Evolutionary conservation across 2,113 vertebrate genomes (phyloP).

Genomic region (Suricata suricatta): DNA sequence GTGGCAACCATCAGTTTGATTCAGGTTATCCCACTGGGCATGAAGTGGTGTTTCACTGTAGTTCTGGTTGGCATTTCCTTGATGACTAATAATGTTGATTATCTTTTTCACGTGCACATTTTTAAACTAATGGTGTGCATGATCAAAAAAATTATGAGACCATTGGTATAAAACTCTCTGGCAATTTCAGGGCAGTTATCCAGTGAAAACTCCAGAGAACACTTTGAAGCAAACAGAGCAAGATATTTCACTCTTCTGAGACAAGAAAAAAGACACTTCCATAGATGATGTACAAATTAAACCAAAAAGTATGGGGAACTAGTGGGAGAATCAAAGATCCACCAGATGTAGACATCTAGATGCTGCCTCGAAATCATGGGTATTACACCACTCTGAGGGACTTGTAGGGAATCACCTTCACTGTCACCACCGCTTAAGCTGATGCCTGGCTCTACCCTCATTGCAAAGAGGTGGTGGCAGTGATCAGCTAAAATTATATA

Average conservation of each 20-base stretch:
- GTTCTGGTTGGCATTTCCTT: neutral
- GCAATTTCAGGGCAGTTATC: neutral
- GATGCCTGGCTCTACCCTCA: neutral
- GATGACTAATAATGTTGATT: neutral
- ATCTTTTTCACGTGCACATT: neutral
- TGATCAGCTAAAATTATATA: neutral
- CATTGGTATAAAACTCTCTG: neutral
- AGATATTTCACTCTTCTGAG: neutral
- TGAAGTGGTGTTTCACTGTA: neutral
- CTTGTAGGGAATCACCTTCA: neutral
- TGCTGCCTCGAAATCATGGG: neutral
- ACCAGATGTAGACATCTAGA: neutral
- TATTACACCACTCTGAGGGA: neutral
- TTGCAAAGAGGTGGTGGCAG: neutral
- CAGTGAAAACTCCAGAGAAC: neutral
- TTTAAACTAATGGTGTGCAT: neutral
- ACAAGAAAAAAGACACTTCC: neutral
- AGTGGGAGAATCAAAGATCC: neutral
- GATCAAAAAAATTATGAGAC: conserved; percentile 7
- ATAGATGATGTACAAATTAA: neutral
- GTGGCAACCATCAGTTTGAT: neutral
- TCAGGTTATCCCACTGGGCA: neutral
- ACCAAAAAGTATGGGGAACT: neutral
- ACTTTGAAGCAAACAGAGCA: conserved; percentile 10
- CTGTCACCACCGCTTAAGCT: too few species aligned